Conservation (phyloP, 1,140 invertebrate genomes). For the Hycleus cichorii region DNA sequence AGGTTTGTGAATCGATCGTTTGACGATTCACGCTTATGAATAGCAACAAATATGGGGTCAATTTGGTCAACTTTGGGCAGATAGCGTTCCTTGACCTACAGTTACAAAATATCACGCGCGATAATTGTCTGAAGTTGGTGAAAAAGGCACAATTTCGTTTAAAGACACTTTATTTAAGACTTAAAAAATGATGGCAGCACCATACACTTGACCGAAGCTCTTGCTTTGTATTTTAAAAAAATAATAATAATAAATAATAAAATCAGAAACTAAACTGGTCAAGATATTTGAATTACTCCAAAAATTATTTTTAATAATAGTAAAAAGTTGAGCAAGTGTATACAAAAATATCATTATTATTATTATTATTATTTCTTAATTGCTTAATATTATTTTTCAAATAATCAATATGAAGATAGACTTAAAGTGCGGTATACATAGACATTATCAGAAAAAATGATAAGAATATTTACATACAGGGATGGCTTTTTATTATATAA, state of each 20-base stretch:
- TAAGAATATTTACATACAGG: conserved; percentile 29
- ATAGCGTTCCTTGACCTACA: too few relatives aligned
- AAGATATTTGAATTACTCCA: too few relatives aligned
- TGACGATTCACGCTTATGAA: too few relatives aligned
- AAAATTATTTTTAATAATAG: conserved; percentile 7
- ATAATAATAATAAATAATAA: conserved; percentile 27
- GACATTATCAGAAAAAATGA: too few relatives aligned
- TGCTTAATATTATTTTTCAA: conserved; percentile 18
- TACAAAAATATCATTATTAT: conserved; percentile 9
- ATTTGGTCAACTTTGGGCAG: too few relatives aligned
- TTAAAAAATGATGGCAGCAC: conserved; percentile 33
- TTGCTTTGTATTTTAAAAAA: background rate
- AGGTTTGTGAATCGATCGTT: too few relatives aligned
- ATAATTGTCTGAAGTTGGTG: background rate
- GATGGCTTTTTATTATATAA: conserved; percentile 1
- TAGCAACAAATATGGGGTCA: too few relatives aligned
- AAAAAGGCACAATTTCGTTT: background rate
- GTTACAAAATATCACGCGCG: too few relatives aligned
- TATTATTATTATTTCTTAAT: conserved; percentile 7
- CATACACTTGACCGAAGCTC: conserved; percentile 37
- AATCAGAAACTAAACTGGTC: conserved; percentile 23
- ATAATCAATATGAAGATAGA: too few relatives aligned
- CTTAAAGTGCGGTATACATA: too few relatives aligned
- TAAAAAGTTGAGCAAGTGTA: conserved; percentile 37
- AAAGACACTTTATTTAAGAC: conserved; percentile 16